Evolutionary conservation across 2,888 invertebrate genomes (phyloP), one percentile per base, ranked within the genome.

Genomic region (Dryococelus australis): DNA sequence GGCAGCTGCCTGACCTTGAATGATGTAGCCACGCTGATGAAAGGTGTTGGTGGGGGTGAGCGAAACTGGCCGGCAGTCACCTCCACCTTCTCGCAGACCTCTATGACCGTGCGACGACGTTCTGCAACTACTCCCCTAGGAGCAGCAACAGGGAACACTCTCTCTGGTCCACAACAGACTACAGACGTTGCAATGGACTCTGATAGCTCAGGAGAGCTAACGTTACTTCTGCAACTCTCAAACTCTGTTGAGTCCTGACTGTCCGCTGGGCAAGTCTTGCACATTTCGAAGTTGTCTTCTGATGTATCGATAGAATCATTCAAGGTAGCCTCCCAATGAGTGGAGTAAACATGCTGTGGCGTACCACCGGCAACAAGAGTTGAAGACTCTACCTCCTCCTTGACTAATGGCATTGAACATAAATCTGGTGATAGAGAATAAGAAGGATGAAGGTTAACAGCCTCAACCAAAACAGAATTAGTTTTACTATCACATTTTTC

Each of bases 1-100:
- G 65, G 65, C 65, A 1, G 8, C 20, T 65, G 13, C 28, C 87
- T 87, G 85, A 87, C 87, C 87, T 87, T 85, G 43, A 87, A 81
- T 16, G 79, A 81, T n/a, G 35, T 28, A 80, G 91, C 91, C 89
- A 92, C 91, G 87, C 91, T 91, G 90, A 92, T 91, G 91, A 91
- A 91, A 26, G 91, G 91, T 86, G 92, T 91, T 84, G 90, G 90
- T 78, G 90, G 90, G 88, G 91, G 89, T 85, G 90, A 90, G 86
- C 90, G 87, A 16, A 90, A 89, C 87, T 88, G 87, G 87, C 51
- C 85, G 13, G 27, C 43, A 43, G 91, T 90, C 87, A 90, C 91
- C 87, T 47, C 78, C 88, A 92, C 91, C 90, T 91, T 92, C 89
- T 92, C 92, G 90, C 91, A 91, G 88, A 91, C 90, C 89, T 92